A percentile compares a stretch with the other conserved stretches of the same genome.
phyloP scores from a whole-genome alignment of 2,113 vertebrate species.

The Lethenteron camtschaticum region DNA sequence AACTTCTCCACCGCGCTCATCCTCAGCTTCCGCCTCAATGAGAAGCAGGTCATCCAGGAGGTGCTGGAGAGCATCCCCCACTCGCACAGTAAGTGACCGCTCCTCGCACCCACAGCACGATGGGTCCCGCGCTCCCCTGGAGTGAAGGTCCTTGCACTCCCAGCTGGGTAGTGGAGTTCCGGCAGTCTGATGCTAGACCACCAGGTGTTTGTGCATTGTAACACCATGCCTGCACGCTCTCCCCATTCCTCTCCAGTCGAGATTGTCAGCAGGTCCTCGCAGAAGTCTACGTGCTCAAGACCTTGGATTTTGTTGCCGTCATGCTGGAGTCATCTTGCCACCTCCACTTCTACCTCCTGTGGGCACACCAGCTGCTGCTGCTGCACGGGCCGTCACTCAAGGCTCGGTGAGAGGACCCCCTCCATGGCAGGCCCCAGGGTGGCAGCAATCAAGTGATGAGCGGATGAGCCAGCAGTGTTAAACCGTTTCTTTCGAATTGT shows the following conservation, averaged over 20 bases:
- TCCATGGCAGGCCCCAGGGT: too few species aligned
- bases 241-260: conserved; percentile 24
- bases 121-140: not conserved
- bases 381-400: conserved; percentile 67
- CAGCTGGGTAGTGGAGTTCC: not conserved
- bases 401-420: conserved; percentile 29
- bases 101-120: too few species aligned
- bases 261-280: conserved; percentile 55
- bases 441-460: too few species aligned
- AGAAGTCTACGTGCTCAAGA: conserved; percentile 61
- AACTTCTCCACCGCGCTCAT: conserved; percentile 48
- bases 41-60: conserved; percentile 47
- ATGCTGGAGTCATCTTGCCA: conserved; percentile 54
- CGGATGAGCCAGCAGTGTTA: too few species aligned
- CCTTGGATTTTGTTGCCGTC: conserved; percentile 47
- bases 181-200: too few species aligned
- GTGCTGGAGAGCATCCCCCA: conserved; percentile 50
- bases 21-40: conserved; percentile 66
- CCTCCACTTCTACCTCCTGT: conserved; percentile 71
- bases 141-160: not conserved
- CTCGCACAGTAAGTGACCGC: conserved; percentile 32
- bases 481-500: too few species aligned
- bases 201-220: too few species aligned
- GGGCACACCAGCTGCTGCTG: conserved; percentile 56
- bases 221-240: too few species aligned